Evolutionary conservation across 1,140 invertebrate species (phyloP).

Genomic region (Drosophila parvula): DNA sequence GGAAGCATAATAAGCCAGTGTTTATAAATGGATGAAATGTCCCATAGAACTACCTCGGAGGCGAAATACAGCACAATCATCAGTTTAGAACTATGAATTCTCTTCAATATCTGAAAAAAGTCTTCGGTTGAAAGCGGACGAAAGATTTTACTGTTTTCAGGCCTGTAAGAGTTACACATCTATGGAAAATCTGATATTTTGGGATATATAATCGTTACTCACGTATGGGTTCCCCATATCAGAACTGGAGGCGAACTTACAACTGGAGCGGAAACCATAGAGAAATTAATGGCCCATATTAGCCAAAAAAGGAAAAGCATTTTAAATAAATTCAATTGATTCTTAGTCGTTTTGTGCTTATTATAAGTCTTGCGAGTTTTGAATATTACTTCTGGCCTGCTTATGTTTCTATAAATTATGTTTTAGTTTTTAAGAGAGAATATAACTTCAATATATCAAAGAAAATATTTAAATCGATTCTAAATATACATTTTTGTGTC

Average conservation of each 20-base stretch:
- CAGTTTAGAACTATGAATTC: background rate
- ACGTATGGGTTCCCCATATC: slow-evolving; percentile 59
- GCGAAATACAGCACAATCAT: slow-evolving; percentile 59
- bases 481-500: background rate
- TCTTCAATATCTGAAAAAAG: slow-evolving; percentile 18
- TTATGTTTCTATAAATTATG: background rate
- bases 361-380: background rate
- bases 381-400: background rate
- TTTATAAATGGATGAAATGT: accelerated
- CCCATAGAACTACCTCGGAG: slow-evolving; percentile 24
- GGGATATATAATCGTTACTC: slow-evolving; percentile 22
- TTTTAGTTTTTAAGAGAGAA: background rate
- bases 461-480: background rate
- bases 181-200: background rate
- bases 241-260: slow-evolving; percentile 47
- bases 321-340: background rate
- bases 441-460: background rate
- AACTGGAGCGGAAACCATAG: background rate
- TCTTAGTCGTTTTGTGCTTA: background rate
- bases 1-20: background rate
- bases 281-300: background rate
- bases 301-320: slow-evolving; percentile 3
- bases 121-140: background rate
- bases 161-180: slow-evolving; percentile 2
- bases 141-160: slow-evolving; percentile 25